These are phyloP conservation scores for Rotaria sp. DNA, from an alignment of 2,888 invertebrate species.

Conservation along the genomic window DNA sequence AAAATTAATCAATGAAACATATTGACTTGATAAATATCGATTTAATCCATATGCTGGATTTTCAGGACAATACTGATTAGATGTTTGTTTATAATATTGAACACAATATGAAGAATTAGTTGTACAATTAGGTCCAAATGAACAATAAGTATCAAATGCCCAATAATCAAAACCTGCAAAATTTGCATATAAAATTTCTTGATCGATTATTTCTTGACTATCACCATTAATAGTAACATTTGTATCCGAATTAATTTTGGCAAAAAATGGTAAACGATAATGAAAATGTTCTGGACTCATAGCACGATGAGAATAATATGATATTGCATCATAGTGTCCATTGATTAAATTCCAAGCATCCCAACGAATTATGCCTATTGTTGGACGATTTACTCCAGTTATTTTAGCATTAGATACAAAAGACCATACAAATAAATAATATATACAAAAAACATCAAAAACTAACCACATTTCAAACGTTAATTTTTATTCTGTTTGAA, in stretches of 20 bases:
- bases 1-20: not conserved
- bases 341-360: not conserved
- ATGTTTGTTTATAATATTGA: not conserved
- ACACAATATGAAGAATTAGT: not conserved
- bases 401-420: too few species aligned
- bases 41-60: not conserved
- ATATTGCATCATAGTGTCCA: not conserved
- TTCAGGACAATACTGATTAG: not conserved
- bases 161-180: too few species aligned
- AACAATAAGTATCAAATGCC: too few species aligned
- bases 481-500: too few species aligned
- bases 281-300: not conserved
- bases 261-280: constrained; percentile 8
- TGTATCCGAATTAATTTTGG: not conserved
- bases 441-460: too few species aligned
- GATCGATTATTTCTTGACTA: not conserved
- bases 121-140: too few species aligned
- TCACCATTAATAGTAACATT: not conserved
- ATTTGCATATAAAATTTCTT: not conserved
- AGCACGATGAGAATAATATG: not conserved
- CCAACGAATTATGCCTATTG: not conserved
- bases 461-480: too few species aligned
- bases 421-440: too few species aligned
- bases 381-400: not conserved
- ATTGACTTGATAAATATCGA: not conserved